Evolutionary conservation across 2,113 vertebrate species (phyloP), one percentile per base, ranked within the genome.

Genomic region (Gorsachius goisagi): DNA sequence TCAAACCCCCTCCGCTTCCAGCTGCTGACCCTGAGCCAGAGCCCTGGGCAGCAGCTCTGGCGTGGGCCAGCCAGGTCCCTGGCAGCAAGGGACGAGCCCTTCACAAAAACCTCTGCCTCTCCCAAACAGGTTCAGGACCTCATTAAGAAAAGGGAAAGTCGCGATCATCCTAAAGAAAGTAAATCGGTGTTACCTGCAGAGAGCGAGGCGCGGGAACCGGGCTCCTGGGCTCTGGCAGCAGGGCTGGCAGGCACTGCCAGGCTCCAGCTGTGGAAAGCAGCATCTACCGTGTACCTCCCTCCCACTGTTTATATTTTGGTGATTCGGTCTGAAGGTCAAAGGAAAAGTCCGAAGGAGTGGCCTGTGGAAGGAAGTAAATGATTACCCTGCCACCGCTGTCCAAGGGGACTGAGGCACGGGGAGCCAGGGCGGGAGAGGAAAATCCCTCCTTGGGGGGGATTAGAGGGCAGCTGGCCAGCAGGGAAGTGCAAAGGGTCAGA

Each of bases 341-440:
- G 90, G 60, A 94, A 81, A 95, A 84, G 76, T 92, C 96, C 5
- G 45, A 91, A 97, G 97, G 97, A 97, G 97, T 90, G 96, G 97
- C 95, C 92, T 97, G 85, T 63, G 77, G 67, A 68, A 73, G 94
- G 93, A 92, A 93, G 97, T 97, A 96, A 97, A 97, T 97, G 73
- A 97, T 97, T 96, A 94, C 85, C 95, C 94, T 53, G 93, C 50
- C 24, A 7, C 64, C 0, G 1, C 47, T 73, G 71, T 68, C 30
- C 0, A 1, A 76, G 24, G 49, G 58, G 32, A 89, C 44, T 0
- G 4, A 73, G 79, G 81, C 81, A 37, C 35, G 2, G 23, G 56
- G 76, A 90, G 68, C 82, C 2, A n/a, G 16, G 26, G 21, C 68
- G 66, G 74, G 47, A 93, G 82, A 94, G 71, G 78, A 93, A 94